Conservation (phyloP, 1,140 invertebrate species). For the Drosophila willistoni region DNA sequence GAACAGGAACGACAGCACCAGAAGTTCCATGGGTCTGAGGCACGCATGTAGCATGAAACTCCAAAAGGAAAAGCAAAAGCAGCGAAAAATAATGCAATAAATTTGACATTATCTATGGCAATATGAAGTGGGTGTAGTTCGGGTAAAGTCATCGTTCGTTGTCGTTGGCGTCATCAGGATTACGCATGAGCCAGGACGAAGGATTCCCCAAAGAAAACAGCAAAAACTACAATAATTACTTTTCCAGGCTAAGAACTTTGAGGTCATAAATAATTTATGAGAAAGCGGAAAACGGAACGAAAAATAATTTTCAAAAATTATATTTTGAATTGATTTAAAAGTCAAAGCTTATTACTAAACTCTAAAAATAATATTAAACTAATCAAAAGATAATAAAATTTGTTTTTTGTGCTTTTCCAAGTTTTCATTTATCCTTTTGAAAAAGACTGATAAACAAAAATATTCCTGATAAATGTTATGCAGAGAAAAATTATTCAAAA, state of each 20-base stretch:
- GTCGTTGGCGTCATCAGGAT: constrained; percentile 53
- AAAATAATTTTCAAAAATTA: neutral
- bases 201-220: neutral
- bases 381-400: too few species aligned
- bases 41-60: constrained; percentile 54
- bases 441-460: too few species aligned
- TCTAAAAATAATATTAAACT: too few species aligned
- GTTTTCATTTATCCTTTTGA: too few species aligned
- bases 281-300: neutral
- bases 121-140: constrained; percentile 56
- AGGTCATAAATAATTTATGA: constrained; percentile 6
- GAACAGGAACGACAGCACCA: constrained; percentile 3
- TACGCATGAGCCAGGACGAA: constrained; percentile 31
- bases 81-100: constrained; percentile 78
- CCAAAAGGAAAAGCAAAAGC: constrained; percentile 44
- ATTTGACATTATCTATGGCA: constrained; percentile 77
- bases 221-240: constrained; percentile 45
- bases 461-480: too few species aligned
- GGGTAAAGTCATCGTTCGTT: constrained; percentile 28
- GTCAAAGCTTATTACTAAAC: neutral
- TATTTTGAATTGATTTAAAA: neutral
- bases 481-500: too few species aligned
- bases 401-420: too few species aligned
- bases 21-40: neutral
- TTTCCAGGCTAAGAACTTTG: constrained; percentile 26